These are phyloP conservation scores for Chaetoderma sp. DNA, from an alignment of 2,888 invertebrate genomes.

Conservation along the genomic window DNA sequence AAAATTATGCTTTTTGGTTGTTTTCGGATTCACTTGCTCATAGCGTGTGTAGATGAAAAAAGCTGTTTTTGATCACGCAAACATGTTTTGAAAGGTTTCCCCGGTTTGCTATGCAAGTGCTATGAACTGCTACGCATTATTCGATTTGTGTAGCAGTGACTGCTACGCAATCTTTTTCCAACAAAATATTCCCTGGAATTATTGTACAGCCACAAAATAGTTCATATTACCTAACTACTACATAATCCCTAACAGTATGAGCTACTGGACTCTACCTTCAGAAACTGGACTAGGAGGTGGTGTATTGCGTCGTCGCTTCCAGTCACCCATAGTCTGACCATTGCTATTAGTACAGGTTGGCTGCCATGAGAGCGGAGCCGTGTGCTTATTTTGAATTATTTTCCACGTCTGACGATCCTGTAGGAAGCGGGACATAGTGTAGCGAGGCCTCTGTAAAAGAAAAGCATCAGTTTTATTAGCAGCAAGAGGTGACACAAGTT, in stretches of 20 bases:
- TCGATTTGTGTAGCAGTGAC: too few relatives aligned
- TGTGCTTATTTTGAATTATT: slow-evolving; percentile 47
- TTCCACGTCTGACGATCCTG: slow-evolving; percentile 62
- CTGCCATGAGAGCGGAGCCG: slow-evolving; percentile 27
- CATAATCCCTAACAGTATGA: background rate
- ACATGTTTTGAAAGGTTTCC: too few relatives aligned
- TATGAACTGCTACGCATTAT: too few relatives aligned
- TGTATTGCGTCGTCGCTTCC: slow-evolving; percentile 62
- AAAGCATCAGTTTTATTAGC: background rate
- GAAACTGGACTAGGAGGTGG: slow-evolving; percentile 48
- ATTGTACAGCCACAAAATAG: too few relatives aligned
- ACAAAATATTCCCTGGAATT: too few relatives aligned
- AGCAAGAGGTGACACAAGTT: background rate
- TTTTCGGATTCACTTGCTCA: too few relatives aligned
- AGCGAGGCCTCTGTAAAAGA: slow-evolving; percentile 50
- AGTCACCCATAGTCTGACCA: slow-evolving; percentile 46
- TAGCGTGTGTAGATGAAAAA: too few relatives aligned
- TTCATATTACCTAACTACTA: too few relatives aligned
- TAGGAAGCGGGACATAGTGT: slow-evolving; percentile 58
- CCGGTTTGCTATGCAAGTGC: too few relatives aligned
- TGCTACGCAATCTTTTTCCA: too few relatives aligned
- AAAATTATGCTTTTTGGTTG: too few relatives aligned
- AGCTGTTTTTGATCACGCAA: too few relatives aligned
- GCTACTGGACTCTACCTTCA: slow-evolving; percentile 41
- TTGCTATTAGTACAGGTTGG: slow-evolving; percentile 35